A percentile compares a stretch with the other conserved stretches of the same genome.
Evolutionary conservation across 2,113 vertebrate species (phyloP).

Genomic region (Paratilapia polleni): DNA sequence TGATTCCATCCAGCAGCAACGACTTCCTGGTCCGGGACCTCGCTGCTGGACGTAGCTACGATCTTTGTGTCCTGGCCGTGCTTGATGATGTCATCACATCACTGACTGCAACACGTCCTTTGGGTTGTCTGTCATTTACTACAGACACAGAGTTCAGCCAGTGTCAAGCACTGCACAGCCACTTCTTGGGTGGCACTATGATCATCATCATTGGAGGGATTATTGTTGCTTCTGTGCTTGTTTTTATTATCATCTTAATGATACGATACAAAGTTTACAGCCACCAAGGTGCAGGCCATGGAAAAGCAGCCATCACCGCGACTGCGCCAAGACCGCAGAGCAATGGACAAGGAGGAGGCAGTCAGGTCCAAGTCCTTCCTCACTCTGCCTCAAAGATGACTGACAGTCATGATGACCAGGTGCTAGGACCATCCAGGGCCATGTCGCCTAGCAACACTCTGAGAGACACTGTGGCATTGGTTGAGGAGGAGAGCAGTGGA

Average conservation of each 20-base stretch:
- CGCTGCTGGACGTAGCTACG: conserved; percentile 88
- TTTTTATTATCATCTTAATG: conserved; percentile 95
- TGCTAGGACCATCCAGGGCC: conserved; percentile 49
- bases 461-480: conserved; percentile 80
- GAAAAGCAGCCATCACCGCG: conserved; percentile 77
- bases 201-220: conserved; percentile 96
- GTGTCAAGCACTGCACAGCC: conserved; percentile 87
- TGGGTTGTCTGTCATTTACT: conserved; percentile 89
- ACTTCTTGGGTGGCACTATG: conserved; percentile 94
- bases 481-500: conserved; percentile 73
- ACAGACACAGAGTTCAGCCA: conserved; percentile 86
- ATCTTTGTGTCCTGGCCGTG: conserved; percentile 92
- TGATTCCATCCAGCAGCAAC: conserved; percentile 91
- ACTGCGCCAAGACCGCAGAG: conserved; percentile 84
- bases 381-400: conserved; percentile 76
- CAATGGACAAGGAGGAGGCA: conserved; percentile 69
- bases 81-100: conserved; percentile 85
- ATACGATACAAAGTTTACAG: conserved; percentile 93
- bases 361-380: conserved; percentile 73
- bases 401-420: conserved; percentile 77
- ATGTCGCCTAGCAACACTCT: conserved; percentile 68
- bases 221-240: conserved; percentile 93
- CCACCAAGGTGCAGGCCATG: conserved; percentile 79
- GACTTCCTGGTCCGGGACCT: conserved; percentile 93
- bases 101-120: conserved; percentile 85